Base-by-base conservation (phyloP, 2,797 vertebrate genomes). In the Mionectes olivaceus region DNA sequence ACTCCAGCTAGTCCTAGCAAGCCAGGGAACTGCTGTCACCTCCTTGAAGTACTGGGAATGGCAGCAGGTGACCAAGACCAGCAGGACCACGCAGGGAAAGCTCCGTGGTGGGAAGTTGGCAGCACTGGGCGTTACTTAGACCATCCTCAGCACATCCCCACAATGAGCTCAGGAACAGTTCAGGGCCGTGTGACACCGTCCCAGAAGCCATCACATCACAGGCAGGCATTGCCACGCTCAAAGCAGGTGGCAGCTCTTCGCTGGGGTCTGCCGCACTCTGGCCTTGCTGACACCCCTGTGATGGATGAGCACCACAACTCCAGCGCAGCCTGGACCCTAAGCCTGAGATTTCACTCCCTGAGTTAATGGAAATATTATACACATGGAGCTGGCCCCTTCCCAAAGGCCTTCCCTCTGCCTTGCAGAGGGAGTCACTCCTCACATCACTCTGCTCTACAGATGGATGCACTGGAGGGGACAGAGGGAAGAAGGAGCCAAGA, bases 341-440 rank as follows among this genome's bases (percentile, higher is more conserved):
- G 64, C 89, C 92, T 35, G 5, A 67, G 39, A 35, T 32, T 59
- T 46, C 47, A 17, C 83, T 95, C 85, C 83, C 94, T 95, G 91
- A 97, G 28, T 84, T 67, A 41, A 96, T 94, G 94, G 92, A 95
- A 93, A 94, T 47, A 49, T 43, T 90, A 11, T n/a, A 79, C 87
- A 75, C 74, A 37, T 5, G 50, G 53, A 81, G 33, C 74, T 95
- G 97, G 95, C 90, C 52, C 32, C 33, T 28, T 13, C 73, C 84
- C 96, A 96, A 9, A 92, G 84, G 15, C 92, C 8, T 60, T 86
- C 56, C 84, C 35, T 35, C 35, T 90, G 83, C 47, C 83, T 68
- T 8, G 11, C 41, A 19, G 44, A 57, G 70, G 56, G 79, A 92
- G 32, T 7, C 5, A 13, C 87, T 91, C 56, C 52, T 50, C 67